A percentile compares a stretch with the other conserved stretches of the same genome.
These are phyloP conservation scores for Echiichthys vipera DNA, from an alignment of 2,797 vertebrate genomes.

Conservation along the genomic window DNA sequence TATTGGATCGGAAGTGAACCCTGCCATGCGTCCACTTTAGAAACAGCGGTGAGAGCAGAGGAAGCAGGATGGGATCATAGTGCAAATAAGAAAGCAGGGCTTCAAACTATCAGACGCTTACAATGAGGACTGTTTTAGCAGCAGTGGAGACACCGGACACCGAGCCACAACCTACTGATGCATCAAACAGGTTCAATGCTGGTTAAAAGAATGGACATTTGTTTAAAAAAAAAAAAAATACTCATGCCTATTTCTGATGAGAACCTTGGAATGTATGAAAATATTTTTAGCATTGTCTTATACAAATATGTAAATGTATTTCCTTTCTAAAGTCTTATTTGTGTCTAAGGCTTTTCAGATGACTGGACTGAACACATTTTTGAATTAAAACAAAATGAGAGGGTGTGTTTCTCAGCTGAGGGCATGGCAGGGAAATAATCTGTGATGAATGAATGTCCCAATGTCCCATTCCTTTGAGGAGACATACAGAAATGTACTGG, in stretches of 20 bases:
- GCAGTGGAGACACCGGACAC: slow-evolving; percentile 26
- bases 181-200: slow-evolving; percentile 18
- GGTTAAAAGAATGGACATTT: slow-evolving; percentile 12
- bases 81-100: slow-evolving; percentile 47
- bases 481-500: background rate
- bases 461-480: slow-evolving; percentile 25
- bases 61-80: slow-evolving; percentile 35
- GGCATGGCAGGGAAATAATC: background rate
- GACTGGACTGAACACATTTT: background rate
- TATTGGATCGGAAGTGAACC: background rate
- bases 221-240: slow-evolving; percentile 65
- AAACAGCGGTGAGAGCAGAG: slow-evolving; percentile 21
- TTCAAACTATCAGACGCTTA: slow-evolving; percentile 7
- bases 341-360: too few species aligned
- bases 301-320: slow-evolving; percentile 20
- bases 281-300: slow-evolving; percentile 25
- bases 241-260: slow-evolving; percentile 34
- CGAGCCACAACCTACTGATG: slow-evolving; percentile 3
- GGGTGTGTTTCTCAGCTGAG: background rate
- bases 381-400: slow-evolving; percentile 3
- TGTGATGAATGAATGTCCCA: background rate
- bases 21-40: background rate
- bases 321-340: background rate
- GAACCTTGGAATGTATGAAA: slow-evolving; percentile 72
- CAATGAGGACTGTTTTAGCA: slow-evolving; percentile 31